Evolutionary conservation across 1,140 invertebrate species (phyloP).

Genomic region (Wasmannia auropunctata): DNA sequence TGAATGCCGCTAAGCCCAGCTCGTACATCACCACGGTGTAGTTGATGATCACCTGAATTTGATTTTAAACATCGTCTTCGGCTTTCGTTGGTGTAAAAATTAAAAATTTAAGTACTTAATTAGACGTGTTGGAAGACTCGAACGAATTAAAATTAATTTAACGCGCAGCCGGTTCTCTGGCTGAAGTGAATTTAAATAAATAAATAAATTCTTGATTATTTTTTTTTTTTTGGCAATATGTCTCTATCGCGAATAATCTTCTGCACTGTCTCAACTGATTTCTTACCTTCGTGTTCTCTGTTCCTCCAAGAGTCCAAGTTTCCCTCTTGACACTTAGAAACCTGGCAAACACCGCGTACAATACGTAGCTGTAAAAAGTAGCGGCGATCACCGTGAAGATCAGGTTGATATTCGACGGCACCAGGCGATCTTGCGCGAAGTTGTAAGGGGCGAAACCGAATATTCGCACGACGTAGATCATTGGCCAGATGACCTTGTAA

Average conservation of each 20-base stretch:
- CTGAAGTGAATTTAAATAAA: background rate
- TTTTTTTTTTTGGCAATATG: background rate
- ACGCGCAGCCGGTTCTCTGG: background rate
- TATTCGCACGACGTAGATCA: conserved; percentile 71
- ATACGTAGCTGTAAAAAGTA: conserved; percentile 59
- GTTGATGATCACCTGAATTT: conserved; percentile 76
- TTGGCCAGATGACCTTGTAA: conserved; percentile 76
- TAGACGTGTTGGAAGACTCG: background rate
- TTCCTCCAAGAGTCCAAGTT: conserved; percentile 48
- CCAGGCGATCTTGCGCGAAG: conserved; percentile 71
- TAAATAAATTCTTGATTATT: background rate
- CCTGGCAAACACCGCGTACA: conserved; percentile 52
- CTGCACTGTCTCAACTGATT: background rate
- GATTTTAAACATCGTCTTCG: background rate
- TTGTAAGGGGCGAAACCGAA: conserved; percentile 81
- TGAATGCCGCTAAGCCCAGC: conserved; percentile 47
- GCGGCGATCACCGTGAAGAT: conserved; percentile 55
- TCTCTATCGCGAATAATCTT: background rate
- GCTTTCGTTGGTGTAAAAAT: background rate
- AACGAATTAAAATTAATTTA: background rate
- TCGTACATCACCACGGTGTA: conserved; percentile 67
- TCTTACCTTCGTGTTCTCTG: conserved; percentile 76
- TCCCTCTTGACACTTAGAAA: conserved; percentile 11
- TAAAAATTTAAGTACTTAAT: background rate
- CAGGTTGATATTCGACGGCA: conserved; percentile 68